These are phyloP conservation scores for Epirrhoe tristata DNA, from an alignment of 2,888 invertebrate genomes.

Conservation along the genomic window DNA sequence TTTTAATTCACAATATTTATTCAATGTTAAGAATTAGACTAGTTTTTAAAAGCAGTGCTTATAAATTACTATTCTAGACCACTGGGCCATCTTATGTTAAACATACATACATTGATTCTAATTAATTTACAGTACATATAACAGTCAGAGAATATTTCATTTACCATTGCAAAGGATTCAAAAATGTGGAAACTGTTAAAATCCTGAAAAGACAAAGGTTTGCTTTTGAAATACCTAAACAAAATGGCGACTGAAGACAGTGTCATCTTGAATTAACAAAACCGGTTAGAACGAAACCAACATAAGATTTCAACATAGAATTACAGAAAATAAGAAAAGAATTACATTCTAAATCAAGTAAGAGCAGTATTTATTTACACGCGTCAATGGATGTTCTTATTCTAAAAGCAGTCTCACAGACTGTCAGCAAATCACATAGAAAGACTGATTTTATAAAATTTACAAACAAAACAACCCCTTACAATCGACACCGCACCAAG, in stretches of 20 bases:
- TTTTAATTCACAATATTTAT: conserved; percentile 33
- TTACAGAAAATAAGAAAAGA: background rate
- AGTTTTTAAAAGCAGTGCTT: conserved; percentile 48
- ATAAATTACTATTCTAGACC: conserved; percentile 16
- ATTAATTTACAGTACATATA: background rate
- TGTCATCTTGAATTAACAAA: background rate
- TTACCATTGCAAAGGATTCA: background rate
- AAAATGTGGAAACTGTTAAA: background rate
- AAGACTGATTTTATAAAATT: conserved; percentile 28
- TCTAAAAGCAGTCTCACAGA: conserved; percentile 49
- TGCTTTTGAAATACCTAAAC: background rate
- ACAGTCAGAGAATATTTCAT: too few species aligned
- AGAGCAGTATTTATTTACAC: background rate
- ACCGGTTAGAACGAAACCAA: background rate
- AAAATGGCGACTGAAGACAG: conserved; percentile 2
- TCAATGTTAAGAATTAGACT: conserved; percentile 52
- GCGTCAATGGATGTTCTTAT: conserved; percentile 22
- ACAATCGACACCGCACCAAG: background rate
- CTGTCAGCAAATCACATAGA: conserved; percentile 40
- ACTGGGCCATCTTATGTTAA: conserved; percentile 19
- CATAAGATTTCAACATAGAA: background rate
- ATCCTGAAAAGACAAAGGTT: background rate
- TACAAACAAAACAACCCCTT: conserved; percentile 22
- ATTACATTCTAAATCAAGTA: background rate
- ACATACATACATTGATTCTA: conserved; percentile 22